Evolutionary conservation across 2,113 vertebrate genomes (phyloP).

Genomic region (Bufo gargarizans): DNA sequence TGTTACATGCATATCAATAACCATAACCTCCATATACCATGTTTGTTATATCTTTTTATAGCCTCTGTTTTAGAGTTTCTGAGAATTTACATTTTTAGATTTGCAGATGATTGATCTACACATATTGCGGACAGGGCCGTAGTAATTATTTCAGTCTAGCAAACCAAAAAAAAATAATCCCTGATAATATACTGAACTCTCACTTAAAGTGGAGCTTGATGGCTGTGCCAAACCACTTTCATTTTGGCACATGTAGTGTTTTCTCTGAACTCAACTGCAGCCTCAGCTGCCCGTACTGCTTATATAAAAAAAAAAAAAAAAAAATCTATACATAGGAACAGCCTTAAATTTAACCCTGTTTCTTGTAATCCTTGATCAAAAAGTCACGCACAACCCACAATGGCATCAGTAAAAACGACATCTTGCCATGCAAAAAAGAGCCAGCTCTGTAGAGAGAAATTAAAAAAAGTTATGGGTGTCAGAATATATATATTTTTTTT

Average conservation of each 20-base stretch:
- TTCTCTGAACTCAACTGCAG: not conserved
- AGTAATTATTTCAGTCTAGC: not conserved
- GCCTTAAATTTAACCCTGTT: too few species aligned
- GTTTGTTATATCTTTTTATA: not conserved
- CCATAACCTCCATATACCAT: not conserved
- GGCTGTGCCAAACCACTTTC: constrained; percentile 30
- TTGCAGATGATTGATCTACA: not conserved
- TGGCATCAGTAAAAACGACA: too few species aligned
- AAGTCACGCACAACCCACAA: too few species aligned
- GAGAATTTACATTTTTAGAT: constrained; percentile 15
- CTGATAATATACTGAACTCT: constrained; percentile 28
- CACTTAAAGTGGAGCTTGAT: not conserved
- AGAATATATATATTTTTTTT: too few species aligned
- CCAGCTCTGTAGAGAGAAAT: too few species aligned
- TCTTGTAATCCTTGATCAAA: too few species aligned
- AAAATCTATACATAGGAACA: not conserved
- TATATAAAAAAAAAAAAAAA: constrained; percentile 12
- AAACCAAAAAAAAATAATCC: constrained; percentile 16
- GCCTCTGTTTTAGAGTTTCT: not conserved
- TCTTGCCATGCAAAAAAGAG: too few species aligned
- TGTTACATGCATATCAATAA: not conserved
- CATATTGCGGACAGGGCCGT: not conserved
- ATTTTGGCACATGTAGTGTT: constrained; percentile 20
- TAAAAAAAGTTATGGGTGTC: too few species aligned
- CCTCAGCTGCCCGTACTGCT: not conserved